Evolutionary conservation across 2,888 invertebrate species (phyloP).

Genomic region (Plagiodera versicolora): DNA sequence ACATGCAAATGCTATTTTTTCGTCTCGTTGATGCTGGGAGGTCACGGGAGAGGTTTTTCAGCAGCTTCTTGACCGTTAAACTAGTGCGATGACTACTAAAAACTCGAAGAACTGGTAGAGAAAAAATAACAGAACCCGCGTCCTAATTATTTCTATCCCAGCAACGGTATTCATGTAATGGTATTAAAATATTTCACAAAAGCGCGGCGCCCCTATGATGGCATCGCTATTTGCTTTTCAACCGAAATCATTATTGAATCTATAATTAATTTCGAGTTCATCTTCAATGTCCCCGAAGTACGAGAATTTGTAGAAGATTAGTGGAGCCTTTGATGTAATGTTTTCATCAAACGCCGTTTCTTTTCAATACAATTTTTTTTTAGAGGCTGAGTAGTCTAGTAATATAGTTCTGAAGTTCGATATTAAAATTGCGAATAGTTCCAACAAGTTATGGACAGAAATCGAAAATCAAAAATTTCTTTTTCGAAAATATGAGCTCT

Average conservation of each 20-base stretch:
- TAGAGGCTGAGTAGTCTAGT: too few relatives aligned
- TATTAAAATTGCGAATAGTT: too few relatives aligned
- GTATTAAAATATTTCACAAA: slow-evolving; percentile 19
- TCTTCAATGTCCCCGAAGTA: background rate
- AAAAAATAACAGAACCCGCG: slow-evolving; percentile 17
- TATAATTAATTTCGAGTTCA: background rate
- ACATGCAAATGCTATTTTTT: slow-evolving; percentile 13
- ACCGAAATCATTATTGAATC: slow-evolving; percentile 11
- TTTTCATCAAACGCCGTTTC: too few relatives aligned
- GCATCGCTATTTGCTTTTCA: slow-evolving; percentile 15
- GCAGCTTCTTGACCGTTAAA: slow-evolving; percentile 18
- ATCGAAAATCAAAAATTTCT: too few relatives aligned
- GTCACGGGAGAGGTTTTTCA: slow-evolving; percentile 20
- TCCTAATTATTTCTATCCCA: slow-evolving; percentile 10
- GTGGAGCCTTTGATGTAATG: too few relatives aligned
- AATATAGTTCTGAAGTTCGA: too few relatives aligned
- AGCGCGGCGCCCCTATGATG: slow-evolving; percentile 19
- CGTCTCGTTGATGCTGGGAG: slow-evolving; percentile 18
- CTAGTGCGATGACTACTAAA: slow-evolving; percentile 13
- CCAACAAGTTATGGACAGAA: too few relatives aligned
- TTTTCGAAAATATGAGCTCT: too few relatives aligned
- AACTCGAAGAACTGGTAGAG: slow-evolving; percentile 17
- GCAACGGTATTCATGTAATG: slow-evolving; percentile 2
- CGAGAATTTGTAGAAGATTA: too few relatives aligned
- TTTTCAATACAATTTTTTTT: too few relatives aligned